Conservation (phyloP, 1,140 invertebrate species). For the Drosophila grimshawi region DNA sequence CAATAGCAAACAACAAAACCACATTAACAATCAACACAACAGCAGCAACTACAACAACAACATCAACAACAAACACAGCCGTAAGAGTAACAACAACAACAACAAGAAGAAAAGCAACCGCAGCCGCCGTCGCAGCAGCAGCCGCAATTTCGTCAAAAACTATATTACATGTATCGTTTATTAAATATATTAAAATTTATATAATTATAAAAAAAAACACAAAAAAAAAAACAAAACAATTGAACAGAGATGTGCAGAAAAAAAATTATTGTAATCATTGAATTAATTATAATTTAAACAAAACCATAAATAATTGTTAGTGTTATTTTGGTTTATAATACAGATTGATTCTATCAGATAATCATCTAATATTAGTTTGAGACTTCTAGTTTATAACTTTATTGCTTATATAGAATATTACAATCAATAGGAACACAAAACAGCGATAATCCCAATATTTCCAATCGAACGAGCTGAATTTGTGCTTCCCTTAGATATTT, state of each 20-base stretch:
- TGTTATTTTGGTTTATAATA: conserved; percentile 36
- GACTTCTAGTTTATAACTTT: conserved; percentile 2
- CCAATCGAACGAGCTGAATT: not conserved
- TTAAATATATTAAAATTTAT: conserved; percentile 85
- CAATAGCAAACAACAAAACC: conserved; percentile 36
- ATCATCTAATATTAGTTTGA: conserved; percentile 6
- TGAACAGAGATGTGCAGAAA: conserved; percentile 73
- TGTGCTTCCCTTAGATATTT: not conserved
- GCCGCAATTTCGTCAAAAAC: conserved; percentile 80
- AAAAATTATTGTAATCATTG: conserved; percentile 83
- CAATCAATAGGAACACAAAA: conserved; percentile 12
- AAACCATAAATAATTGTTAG: conserved; percentile 44
- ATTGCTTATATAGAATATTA: conserved; percentile 24
- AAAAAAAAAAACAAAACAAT: conserved; percentile 44
- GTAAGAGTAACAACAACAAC: conserved; percentile 57
- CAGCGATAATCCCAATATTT: not conserved
- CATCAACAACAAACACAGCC: conserved; percentile 61
- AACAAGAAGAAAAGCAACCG: conserved; percentile 47
- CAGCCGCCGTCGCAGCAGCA: conserved; percentile 58
- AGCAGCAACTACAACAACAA: conserved; percentile 35
- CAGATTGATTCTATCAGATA: not conserved
- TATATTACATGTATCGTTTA: conserved; percentile 84
- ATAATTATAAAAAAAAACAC: conserved; percentile 81
- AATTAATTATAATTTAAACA: conserved; percentile 83
- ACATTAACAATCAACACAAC: conserved; percentile 37